A percentile compares a stretch with the other conserved stretches of the same genome.
Conservation (phyloP, 2,797 vertebrate genomes). For the Danio aesculapii region DNA sequence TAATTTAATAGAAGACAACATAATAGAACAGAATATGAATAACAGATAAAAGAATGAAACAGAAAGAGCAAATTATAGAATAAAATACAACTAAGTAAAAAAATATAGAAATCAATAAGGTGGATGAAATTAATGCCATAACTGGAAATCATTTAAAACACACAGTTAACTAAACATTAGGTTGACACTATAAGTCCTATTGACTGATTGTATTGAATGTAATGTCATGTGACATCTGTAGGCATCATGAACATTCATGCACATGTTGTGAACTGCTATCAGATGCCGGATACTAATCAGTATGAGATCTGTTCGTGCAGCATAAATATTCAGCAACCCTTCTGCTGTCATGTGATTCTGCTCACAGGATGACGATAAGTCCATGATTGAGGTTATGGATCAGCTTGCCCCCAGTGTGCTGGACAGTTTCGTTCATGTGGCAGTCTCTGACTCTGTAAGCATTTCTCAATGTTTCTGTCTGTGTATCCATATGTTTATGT, state of each 20-base stretch:
- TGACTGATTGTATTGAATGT: neutral
- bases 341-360: slow-evolving; percentile 16
- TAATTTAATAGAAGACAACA: neutral
- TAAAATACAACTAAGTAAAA: neutral
- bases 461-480: slow-evolving; percentile 42
- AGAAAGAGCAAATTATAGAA: neutral
- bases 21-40: neutral
- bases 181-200: neutral
- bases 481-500: slow-evolving; percentile 5
- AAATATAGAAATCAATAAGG: neutral
- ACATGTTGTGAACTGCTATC: neutral
- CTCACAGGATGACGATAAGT: slow-evolving; percentile 93
- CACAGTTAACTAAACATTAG: neutral
- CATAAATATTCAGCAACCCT: neutral
- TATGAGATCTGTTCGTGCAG: neutral
- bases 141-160: neutral
- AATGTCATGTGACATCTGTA: neutral
- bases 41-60: neutral
- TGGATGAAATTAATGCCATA: neutral
- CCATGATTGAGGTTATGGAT: slow-evolving; percentile 99
- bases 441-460: slow-evolving; percentile 94
- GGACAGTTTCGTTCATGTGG: slow-evolving; percentile 96
- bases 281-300: neutral
- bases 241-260: neutral
- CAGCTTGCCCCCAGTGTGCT: slow-evolving; percentile 95